Evolutionary conservation across 2,888 invertebrate species (phyloP).

Genomic region (Scaptomyza caliginosa): DNA sequence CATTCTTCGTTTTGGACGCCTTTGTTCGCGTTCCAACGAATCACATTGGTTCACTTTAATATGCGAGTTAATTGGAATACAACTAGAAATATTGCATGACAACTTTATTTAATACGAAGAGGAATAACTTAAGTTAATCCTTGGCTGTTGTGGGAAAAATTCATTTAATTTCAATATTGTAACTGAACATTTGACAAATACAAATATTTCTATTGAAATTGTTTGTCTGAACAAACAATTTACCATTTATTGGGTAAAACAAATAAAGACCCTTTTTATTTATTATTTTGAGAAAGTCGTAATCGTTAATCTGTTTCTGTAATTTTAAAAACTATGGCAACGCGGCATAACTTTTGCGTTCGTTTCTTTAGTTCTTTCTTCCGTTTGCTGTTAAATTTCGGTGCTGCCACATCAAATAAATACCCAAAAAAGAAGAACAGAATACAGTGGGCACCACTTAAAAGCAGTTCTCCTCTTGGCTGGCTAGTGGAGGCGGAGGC

Average conservation of each 20-base stretch:
- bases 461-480: neutral
- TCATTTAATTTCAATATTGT: neutral
- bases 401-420: neutral
- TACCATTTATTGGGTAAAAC: conserved; percentile 20
- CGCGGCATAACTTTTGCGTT: conserved; percentile 6
- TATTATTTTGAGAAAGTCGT: too few species aligned
- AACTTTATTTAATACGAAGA: neutral
- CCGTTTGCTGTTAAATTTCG: conserved; percentile 14
- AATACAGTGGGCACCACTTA: neutral
- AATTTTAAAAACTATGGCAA: conserved; percentile 13
- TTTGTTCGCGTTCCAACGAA: neutral
- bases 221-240: conserved; percentile 4
- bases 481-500: neutral
- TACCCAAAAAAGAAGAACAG: neutral
- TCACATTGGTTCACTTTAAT: neutral
- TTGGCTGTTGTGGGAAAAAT: too few species aligned
- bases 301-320: conserved; percentile 3
- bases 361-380: neutral
- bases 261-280: neutral
- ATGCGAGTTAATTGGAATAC: neutral
- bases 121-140: neutral
- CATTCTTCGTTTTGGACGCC: neutral
- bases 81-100: neutral
- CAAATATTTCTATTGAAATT: neutral
- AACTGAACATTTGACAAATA: neutral